Percentiles rank a stretch among this genome's conserved stretches.
Evolutionary conservation across 2,797 vertebrate species (phyloP).

Genomic region (Centropyge bicolor): DNA sequence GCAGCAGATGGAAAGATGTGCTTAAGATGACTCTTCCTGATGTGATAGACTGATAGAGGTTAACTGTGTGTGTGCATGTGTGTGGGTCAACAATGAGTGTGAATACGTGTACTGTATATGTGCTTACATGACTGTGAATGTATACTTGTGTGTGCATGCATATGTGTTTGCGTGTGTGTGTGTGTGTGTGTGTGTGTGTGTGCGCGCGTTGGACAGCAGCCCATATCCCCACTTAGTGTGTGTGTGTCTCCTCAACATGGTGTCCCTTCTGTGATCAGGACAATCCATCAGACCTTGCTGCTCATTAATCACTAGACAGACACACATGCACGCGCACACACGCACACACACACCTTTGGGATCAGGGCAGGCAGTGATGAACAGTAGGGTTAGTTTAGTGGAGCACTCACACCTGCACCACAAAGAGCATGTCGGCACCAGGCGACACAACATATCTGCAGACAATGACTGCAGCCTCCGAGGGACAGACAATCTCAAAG

Average conservation of each 20-base stretch:
- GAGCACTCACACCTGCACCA: constrained; percentile 76
- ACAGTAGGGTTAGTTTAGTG: constrained; percentile 80
- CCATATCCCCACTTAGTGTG: constrained; percentile 81
- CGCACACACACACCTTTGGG: constrained; percentile 61
- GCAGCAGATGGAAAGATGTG: constrained; percentile 46
- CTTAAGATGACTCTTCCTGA: constrained; percentile 52
- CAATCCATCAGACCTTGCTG: constrained; percentile 89
- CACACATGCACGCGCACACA: constrained; percentile 43
- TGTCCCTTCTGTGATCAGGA: constrained; percentile 90
- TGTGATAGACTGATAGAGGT: constrained; percentile 67
- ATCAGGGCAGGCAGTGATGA: constrained; percentile 82
- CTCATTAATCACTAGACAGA: constrained; percentile 85
- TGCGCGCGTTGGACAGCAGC: constrained; percentile 41
- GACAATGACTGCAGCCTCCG: constrained; percentile 32
- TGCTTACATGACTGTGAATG: constrained; percentile 15
- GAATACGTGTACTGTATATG: constrained; percentile 24
- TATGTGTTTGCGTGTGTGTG: constrained; percentile 20
- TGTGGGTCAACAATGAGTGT: constrained; percentile 11
- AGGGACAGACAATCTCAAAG: constrained; percentile 11
- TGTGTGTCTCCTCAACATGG: constrained; percentile 88
- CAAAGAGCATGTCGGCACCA: constrained; percentile 40
- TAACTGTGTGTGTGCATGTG: constrained; percentile 32
- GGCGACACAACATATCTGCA: constrained; percentile 2
- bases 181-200: constrained; percentile 29
- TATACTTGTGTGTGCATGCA: constrained; percentile 12